A percentile compares a stretch with the other conserved stretches of the same genome.
Conservation (phyloP, 2,113 vertebrate species). For the Sterrhoptilus dennistouni region DNA sequence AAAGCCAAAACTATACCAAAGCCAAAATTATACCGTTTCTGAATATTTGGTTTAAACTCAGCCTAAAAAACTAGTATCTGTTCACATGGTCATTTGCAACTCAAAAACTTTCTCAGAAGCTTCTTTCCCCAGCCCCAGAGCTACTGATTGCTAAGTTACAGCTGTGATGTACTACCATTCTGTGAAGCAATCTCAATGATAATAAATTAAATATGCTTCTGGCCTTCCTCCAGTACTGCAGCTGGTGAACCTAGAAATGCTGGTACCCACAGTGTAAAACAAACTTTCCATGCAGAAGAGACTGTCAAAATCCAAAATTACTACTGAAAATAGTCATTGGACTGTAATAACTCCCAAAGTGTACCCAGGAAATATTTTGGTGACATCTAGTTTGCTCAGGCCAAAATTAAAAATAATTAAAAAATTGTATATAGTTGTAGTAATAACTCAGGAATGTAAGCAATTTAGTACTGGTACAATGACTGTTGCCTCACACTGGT, state of each 20-base stretch:
- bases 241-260: background rate
- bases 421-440: background rate
- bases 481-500: background rate
- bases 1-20: background rate
- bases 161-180: background rate
- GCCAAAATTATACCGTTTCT: background rate
- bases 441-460: background rate
- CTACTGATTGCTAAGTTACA: background rate
- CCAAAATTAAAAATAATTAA: background rate
- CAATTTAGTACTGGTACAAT: rapidly evolving
- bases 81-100: background rate
- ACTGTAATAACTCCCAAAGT: background rate
- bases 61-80: background rate
- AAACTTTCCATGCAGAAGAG: background rate
- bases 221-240: background rate
- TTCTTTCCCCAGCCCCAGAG: background rate
- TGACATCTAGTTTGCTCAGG: background rate
- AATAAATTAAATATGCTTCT: conserved; percentile 20
- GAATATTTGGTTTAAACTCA: background rate
- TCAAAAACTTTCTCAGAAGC: background rate
- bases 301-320: background rate
- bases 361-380: background rate
- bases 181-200: background rate
- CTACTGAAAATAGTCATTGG: background rate
- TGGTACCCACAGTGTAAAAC: background rate